These are phyloP conservation scores for Epizoanthus illoricatus DNA, from an alignment of 92 coral and sea anemone species.

Conservation along the genomic window DNA sequence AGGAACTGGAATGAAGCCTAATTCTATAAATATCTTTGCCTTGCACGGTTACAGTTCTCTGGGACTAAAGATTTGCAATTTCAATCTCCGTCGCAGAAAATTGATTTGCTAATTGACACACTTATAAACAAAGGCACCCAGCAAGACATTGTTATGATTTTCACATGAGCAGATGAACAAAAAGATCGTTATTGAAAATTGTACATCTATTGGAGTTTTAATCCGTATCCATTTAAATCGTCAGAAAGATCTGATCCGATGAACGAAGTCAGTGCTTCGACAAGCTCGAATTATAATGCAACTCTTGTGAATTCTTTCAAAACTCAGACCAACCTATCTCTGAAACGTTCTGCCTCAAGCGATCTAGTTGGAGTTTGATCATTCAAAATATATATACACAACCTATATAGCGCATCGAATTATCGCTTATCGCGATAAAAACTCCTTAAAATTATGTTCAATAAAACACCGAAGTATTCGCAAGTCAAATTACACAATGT, in stretches of 20 bases:
- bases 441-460: conserved; percentile 7
- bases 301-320: too few relatives aligned
- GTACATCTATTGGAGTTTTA: conserved; percentile 19
- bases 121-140: not conserved
- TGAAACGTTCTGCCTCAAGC: conserved; percentile 8
- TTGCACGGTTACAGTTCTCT: not conserved
- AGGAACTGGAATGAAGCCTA: not conserved
- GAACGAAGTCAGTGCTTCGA: not conserved
- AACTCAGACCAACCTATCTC: not conserved
- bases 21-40: not conserved
- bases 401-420: not conserved
- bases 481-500: conserved; percentile 21
- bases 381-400: not conserved
- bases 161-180: conserved; percentile 13
- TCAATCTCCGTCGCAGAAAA: not conserved
- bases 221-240: not conserved
- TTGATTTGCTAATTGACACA: not conserved
- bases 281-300: not conserved
- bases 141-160: conserved; percentile 12
- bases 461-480: conserved; percentile 4
- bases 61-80: not conserved
- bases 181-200: conserved; percentile 26
- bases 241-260: conserved; percentile 7
- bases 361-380: not conserved
- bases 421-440: conserved; percentile 21